Evolutionary conservation across 1,140 invertebrate species (phyloP), one percentile per base, ranked within the genome.

Genomic region (Aphelinus certus): DNA sequence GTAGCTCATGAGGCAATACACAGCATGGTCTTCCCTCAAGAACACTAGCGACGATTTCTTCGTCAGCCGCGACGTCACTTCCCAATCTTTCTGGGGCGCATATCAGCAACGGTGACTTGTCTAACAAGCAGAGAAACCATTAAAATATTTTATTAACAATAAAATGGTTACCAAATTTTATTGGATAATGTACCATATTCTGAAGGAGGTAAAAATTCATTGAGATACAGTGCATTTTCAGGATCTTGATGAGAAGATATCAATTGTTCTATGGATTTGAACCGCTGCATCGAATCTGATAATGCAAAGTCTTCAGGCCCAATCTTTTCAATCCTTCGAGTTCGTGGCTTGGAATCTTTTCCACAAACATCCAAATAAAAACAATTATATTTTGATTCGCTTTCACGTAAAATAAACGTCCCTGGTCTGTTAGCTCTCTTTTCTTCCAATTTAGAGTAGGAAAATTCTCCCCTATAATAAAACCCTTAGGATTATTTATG

Each of bases 351-450:
- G 88, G 91, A 91, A 73, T 92, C 91, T 86, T 92, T 92, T 4
- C 90, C 90, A 82, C 94, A 95, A 48, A 94, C 92, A 84, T 97
- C 95, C 60, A 97, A 89, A 81, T 92, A 94, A 87, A 91, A 96
- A 51, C 90, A 89, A 84, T 93, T 91, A 81, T 95, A 96, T 64
- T 91, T 90, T 6, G 90, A 90, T 84, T 94, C 93, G 83, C 94
- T 94, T 84, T 96, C 93, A 53, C 95, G 88, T 9, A 97, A 82
- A 77, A 97, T 92, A 84, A 92, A 97, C 81, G 92, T 93, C 7
- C 95, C 95, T 66, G 91, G 87, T 84, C 91, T 91, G 80, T 94
- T 93, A 1, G 89, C 88, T 51, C 93, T 88, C 82, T 95, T 95
- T 75, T 94, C 92, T 83, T 93, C 91, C 53, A 97, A 87, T 86